Conservation (phyloP, 2,888 invertebrate species). For the Chymomyza amoena region DNA sequence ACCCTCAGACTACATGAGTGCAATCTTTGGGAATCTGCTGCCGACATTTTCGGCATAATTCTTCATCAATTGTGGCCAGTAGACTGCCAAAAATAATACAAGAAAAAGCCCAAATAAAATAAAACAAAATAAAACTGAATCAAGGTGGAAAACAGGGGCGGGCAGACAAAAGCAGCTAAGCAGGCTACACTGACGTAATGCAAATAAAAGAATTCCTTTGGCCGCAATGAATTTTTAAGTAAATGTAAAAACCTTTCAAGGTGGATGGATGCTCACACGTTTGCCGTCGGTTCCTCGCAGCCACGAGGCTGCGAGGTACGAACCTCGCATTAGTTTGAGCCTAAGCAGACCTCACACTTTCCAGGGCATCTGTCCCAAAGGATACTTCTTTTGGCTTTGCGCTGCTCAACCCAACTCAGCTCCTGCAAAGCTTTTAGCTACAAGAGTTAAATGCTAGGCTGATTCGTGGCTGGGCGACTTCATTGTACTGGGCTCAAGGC, state of each 20-base stretch:
- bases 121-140: neutral
- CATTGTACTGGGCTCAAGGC: slow-evolving; percentile 50
- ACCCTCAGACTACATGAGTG: slow-evolving; percentile 16
- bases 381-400: slow-evolving; percentile 34
- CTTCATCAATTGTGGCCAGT: slow-evolving; percentile 47
- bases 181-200: slow-evolving; percentile 16
- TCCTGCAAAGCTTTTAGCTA: slow-evolving; percentile 59
- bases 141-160: slow-evolving; percentile 27
- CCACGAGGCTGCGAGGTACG: too few species aligned
- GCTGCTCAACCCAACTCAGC: neutral
- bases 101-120: neutral
- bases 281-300: slow-evolving; percentile 4
- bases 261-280: slow-evolving; percentile 24
- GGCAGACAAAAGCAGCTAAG: neutral
- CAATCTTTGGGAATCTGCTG: slow-evolving; percentile 66
- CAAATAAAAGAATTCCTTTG: slow-evolving; percentile 64
- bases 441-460: slow-evolving; percentile 48
- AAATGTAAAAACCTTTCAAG: slow-evolving; percentile 54
- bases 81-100: slow-evolving; percentile 6
- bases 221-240: slow-evolving; percentile 67
- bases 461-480: slow-evolving; percentile 23
- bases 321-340: neutral
- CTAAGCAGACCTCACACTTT: slow-evolving; percentile 13
- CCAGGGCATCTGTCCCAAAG: slow-evolving; percentile 56
- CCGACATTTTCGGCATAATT: slow-evolving; percentile 64